Evolutionary conservation across 2,888 invertebrate species (phyloP), one percentile per base, ranked within the genome.

Genomic region (Stenotaenia linearis): DNA sequence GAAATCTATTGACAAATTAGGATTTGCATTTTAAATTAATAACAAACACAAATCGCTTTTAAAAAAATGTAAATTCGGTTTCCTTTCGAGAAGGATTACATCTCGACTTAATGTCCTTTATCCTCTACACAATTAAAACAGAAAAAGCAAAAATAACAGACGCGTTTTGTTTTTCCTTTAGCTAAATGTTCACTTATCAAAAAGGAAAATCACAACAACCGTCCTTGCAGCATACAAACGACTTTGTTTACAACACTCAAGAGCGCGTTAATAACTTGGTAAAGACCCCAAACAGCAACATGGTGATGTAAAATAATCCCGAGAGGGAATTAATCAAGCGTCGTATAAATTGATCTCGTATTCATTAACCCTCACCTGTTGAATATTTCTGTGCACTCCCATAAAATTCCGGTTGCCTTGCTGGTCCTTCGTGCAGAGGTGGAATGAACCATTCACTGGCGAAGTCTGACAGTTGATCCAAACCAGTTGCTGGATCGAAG

Each of bases 361-460:
- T 35, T 76, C 23, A 76, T 76, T 32, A 18, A 35, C 9, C 9
- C 79, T 37, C 69, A 79, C 79, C 75, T 79, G 28, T 23, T 69
- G 79, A 37, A 79, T 35, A 74, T 74, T 35, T 69, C 9, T 18
- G 69, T 9, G 69, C 74, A 37, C 28, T 74, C n/a, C 79, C 79
- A 37, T 35, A 79, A 18, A 37, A 35, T 18, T 69, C 9, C 7
- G 69, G 79, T 9, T 32, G 32, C 35, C 35, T 23, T 35, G 25
- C 28, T 25, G 6, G 32, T 12, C 15, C 21, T 7, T 89, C 88
- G 75, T 87, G 86, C 80, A 89, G 84, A 79, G 93, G 91, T 28
- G 94, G 94, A 85, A 90, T 92, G 85, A 92, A 94, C 18, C 93
- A 89, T 87, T 93, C 93, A 84, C 93, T 93, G n/a, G 93, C 92